These are phyloP conservation scores for Pimpla rufipes DNA, from an alignment of 2,888 invertebrate genomes.

Conservation along the genomic window DNA sequence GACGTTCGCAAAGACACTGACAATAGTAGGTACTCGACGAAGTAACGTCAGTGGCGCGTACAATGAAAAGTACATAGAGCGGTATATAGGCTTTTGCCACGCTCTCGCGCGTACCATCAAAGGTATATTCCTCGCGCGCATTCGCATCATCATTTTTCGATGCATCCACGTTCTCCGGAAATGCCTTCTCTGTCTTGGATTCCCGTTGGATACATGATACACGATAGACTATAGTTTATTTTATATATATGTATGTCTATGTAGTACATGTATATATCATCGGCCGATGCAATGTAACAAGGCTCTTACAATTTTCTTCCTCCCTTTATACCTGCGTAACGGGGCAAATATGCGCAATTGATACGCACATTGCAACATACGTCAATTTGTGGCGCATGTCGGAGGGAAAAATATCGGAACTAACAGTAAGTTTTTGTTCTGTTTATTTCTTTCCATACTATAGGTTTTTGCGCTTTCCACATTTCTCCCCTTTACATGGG, in stretches of 20 bases:
- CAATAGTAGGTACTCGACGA: background rate
- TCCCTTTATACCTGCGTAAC: too few relatives aligned
- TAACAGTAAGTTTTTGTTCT: too few relatives aligned
- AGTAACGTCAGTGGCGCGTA: background rate
- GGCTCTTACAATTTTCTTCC: background rate
- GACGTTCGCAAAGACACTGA: background rate
- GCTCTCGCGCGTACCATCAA: slow-evolving; percentile 16
- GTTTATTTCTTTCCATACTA: too few relatives aligned
- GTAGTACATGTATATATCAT: background rate
- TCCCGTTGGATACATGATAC: background rate
- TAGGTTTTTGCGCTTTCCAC: too few relatives aligned
- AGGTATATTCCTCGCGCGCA: slow-evolving; percentile 21
- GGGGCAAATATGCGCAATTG: background rate
- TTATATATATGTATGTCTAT: background rate
- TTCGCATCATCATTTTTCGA: slow-evolving; percentile 27
- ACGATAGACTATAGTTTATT: background rate
- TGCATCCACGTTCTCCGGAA: background rate
- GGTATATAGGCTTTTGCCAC: background rate
- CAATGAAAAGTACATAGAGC: background rate
- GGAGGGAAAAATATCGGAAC: too few relatives aligned
- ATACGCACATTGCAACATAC: too few relatives aligned
- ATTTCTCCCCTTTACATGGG: too few relatives aligned
- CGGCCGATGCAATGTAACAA: too few relatives aligned
- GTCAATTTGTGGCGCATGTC: too few relatives aligned
- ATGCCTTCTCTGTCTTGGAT: slow-evolving; percentile 1